phyloP scores from a whole-genome alignment of 1,140 invertebrate species.

The Drosophila paulistorum region DNA sequence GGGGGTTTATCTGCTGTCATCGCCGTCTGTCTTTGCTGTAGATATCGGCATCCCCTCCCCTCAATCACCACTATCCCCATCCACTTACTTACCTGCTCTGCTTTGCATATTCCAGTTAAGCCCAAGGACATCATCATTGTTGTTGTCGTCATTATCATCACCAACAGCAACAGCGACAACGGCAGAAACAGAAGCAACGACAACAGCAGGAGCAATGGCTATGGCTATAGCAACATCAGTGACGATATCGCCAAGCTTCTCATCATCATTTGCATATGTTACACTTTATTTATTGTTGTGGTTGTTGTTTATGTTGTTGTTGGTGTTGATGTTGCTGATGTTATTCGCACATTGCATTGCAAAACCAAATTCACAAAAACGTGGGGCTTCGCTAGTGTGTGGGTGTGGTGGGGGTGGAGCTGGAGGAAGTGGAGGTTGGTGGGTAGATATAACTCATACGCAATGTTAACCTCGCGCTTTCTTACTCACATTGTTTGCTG shows the following conservation, averaged over 20 bases:
- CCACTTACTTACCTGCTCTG: slow-evolving; percentile 16
- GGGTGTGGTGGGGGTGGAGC: background rate
- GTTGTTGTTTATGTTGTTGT: slow-evolving; percentile 37
- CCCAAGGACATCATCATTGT: slow-evolving; percentile 44
- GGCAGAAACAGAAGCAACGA: slow-evolving; percentile 15
- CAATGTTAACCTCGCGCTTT: slow-evolving; percentile 73
- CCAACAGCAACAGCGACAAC: slow-evolving; percentile 22
- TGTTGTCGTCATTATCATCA: slow-evolving; percentile 16
- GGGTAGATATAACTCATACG: slow-evolving; percentile 73
- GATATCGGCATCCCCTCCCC: background rate
- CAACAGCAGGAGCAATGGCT: slow-evolving; percentile 15
- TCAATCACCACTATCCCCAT: background rate
- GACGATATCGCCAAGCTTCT: slow-evolving; percentile 61
- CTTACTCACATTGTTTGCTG: slow-evolving; percentile 35
- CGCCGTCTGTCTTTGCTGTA: slow-evolving; percentile 11
- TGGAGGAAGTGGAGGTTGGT: background rate
- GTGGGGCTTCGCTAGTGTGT: background rate
- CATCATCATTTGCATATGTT: slow-evolving; percentile 81
- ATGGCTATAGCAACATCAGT: slow-evolving; percentile 15
- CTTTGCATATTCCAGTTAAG: slow-evolving; percentile 51
- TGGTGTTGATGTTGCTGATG: slow-evolving; percentile 17
- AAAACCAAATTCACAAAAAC: slow-evolving; percentile 39
- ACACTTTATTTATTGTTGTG: slow-evolving; percentile 77
- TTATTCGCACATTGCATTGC: slow-evolving; percentile 69
- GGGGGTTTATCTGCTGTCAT: slow-evolving; percentile 41